Evolutionary conservation across 2,888 invertebrate species (phyloP).

Genomic region (Prostheceraeus crozeri): DNA sequence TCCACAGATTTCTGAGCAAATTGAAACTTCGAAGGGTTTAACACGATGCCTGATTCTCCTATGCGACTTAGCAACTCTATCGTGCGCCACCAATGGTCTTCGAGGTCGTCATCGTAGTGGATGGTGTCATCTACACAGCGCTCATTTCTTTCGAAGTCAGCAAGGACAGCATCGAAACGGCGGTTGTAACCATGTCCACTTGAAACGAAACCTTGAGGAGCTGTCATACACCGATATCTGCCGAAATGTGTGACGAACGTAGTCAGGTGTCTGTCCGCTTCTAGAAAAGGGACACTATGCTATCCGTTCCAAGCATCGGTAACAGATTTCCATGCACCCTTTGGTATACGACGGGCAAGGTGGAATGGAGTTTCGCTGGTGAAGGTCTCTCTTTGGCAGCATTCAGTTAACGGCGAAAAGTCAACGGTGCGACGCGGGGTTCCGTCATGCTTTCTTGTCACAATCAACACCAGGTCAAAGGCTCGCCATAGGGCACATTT

Average conservation of each 20-base stretch:
- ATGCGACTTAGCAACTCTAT: constrained; percentile 11
- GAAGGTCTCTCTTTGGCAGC: constrained; percentile 9
- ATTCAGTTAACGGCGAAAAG: constrained; percentile 6
- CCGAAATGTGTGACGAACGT: constrained; percentile 41
- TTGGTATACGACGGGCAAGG: constrained; percentile 39
- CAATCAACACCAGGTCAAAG: constrained; percentile 11
- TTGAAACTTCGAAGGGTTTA: constrained; percentile 20
- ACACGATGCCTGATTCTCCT: constrained; percentile 25
- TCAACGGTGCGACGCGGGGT: constrained; percentile 4
- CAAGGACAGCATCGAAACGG: constrained; percentile 40
- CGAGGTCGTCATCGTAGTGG: constrained; percentile 30
- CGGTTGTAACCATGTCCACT: constrained; percentile 41
- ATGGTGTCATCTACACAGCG: constrained; percentile 37
- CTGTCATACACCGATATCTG: constrained; percentile 38
- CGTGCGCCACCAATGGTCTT: constrained; percentile 28
- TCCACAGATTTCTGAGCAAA: background rate
- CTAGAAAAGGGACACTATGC: constrained; percentile 39
- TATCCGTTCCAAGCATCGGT: constrained; percentile 40
- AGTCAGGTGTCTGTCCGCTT: constrained; percentile 32
- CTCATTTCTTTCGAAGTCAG: constrained; percentile 39
- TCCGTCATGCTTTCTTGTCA: constrained; percentile 8
- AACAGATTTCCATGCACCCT: constrained; percentile 40
- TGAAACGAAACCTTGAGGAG: constrained; percentile 40
- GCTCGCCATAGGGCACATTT: constrained; percentile 10
- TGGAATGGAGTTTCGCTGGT: constrained; percentile 37